Percentiles rank a stretch among this genome's conserved stretches.
These are phyloP conservation scores for Cairina moschata DNA, from an alignment of 2,113 vertebrate genomes.

Conservation along the genomic window DNA sequence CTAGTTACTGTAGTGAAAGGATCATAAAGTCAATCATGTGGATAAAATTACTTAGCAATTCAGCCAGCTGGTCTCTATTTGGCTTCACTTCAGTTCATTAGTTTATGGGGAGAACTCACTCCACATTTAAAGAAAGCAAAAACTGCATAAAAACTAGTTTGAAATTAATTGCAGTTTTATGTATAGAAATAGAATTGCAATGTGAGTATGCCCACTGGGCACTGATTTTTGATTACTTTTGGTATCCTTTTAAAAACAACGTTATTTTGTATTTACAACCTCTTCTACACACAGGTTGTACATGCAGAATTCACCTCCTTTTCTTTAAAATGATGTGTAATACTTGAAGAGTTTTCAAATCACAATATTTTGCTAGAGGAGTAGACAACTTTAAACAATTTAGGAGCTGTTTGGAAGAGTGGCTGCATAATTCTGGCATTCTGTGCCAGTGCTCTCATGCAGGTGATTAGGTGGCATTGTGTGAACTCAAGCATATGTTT, in stretches of 20 bases:
- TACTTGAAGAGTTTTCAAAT: conserved; percentile 52
- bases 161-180: conserved; percentile 82
- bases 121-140: conserved; percentile 79
- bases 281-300: conserved; percentile 1
- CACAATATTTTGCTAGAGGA: conserved; percentile 43
- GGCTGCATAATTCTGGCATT: conserved; percentile 26
- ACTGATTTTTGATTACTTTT: conserved; percentile 53
- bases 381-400: conserved; percentile 33
- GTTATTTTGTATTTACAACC: conserved; percentile 51
- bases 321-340: not conserved
- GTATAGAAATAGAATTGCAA: conserved; percentile 71
- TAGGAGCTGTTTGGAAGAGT: conserved; percentile 44
- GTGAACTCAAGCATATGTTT: conserved; percentile 52
- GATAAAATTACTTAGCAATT: conserved; percentile 93
- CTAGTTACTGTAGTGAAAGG: conserved; percentile 90
- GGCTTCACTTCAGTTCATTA: conserved; percentile 82
- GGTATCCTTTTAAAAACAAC: conserved; percentile 39
- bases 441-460: conserved; percentile 46
- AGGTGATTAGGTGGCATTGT: conserved; percentile 68
- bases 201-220: conserved; percentile 43
- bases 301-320: not conserved
- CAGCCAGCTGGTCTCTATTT: conserved; percentile 90
- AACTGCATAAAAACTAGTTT: conserved; percentile 78
- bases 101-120: conserved; percentile 80
- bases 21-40: conserved; percentile 98